These are phyloP conservation scores for Pomatostomus ruficeps DNA, from an alignment of 2,113 vertebrate genomes.

Conservation along the genomic window DNA sequence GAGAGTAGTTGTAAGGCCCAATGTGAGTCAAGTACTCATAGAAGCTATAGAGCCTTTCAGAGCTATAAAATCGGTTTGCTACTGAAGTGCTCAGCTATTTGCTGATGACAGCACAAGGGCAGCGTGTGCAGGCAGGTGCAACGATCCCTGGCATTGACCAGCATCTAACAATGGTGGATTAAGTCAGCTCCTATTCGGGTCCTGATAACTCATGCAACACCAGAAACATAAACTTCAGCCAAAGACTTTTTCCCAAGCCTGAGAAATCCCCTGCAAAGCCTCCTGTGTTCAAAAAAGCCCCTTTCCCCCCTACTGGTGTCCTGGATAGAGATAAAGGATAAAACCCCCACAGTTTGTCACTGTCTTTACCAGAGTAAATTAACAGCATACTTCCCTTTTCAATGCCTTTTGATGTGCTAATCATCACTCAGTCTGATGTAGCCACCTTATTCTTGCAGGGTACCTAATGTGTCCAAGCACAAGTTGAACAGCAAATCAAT, in stretches of 20 bases:
- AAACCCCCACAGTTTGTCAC: not conserved
- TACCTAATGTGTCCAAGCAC: not conserved
- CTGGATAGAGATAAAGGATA: not conserved
- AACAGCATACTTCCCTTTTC: not conserved
- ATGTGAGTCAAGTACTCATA: fast-evolving
- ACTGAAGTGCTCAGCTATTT: not conserved
- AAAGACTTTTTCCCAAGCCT: not conserved
- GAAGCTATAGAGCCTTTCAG: fast-evolving
- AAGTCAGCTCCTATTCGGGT: fast-evolving
- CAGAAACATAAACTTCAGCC: not conserved
- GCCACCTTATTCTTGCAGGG: not conserved
- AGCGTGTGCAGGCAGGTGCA: not conserved
- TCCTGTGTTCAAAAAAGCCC: not conserved
- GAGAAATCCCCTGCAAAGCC: not conserved
- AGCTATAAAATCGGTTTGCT: not conserved
- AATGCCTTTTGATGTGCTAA: slow-evolving; percentile 22
- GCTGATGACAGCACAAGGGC: not conserved
- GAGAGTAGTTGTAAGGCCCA: not conserved
- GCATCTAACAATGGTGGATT: not conserved
- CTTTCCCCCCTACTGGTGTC: not conserved
- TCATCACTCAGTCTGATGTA: not conserved
- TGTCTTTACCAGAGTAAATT: not conserved
- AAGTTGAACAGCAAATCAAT: not conserved
- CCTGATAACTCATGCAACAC: not conserved
- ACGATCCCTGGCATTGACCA: not conserved